Evolutionary conservation across 2,888 invertebrate genomes (phyloP), one percentile per base, ranked within the genome.

Genomic region (Lapara coniferarum): DNA sequence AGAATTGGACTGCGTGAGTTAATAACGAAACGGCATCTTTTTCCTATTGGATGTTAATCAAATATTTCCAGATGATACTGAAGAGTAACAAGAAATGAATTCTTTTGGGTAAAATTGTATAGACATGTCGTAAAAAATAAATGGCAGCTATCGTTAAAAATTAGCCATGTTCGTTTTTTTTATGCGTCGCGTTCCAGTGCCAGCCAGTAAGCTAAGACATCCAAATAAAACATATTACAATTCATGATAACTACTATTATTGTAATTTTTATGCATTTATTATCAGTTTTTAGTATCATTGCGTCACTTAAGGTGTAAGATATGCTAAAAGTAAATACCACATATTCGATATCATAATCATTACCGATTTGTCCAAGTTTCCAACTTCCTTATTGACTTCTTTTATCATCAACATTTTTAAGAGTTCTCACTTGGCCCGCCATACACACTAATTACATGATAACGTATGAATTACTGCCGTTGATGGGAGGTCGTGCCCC

Each of bases 1-100:
- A 56, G 57, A 66, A 69, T 57, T 57, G 66, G 46, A 16, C 16
- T 66, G 69, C 66, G 69, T 66, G 69, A 69, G 56, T 55, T 69
- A 69, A 66, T 66, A 69, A 44, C 14, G 13, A 66, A 51, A 19
- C 8, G n/a, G 30, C 7, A 4, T 25, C n/a, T 10, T 19, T 55
- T 55, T 55, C 19, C 10, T 55, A 12, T 55, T 19, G 2, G 10
- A 7, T 19, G 55, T 19, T 55, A 55, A 19, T 55, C 19, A 12
- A 19, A 19, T 19, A 19, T 55, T 12, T 10, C 10, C 0, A 3
- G 19, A 2, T 19, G 51, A 13, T 51, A 19, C 19, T 55, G 55
- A 55, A 55, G 16, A 55, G 10, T 19, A 55, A 53, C 25, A 53
- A n/a, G 53, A 10, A 53, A 16, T 53, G 5, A 53, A 19, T n/a